phyloP scores from a whole-genome alignment of 1,140 invertebrate species.

The Diprion similis region DNA sequence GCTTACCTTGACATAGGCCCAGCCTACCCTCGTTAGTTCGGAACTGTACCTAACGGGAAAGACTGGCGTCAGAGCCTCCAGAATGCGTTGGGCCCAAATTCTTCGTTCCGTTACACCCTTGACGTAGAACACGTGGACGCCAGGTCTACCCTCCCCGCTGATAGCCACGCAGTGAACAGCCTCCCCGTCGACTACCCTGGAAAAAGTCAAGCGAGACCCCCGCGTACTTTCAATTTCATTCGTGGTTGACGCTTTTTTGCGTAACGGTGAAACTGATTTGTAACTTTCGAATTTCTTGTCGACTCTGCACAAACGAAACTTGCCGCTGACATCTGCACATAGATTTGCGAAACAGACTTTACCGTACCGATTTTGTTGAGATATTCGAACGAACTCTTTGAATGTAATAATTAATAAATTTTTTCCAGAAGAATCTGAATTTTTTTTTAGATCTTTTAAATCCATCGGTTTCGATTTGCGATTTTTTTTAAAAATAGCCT shows the following conservation, averaged over 20 bases:
- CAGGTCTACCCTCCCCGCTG: constrained; percentile 56
- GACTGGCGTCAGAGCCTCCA: constrained; percentile 67
- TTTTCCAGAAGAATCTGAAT: no score
- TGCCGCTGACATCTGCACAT: no score
- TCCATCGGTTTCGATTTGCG: no score
- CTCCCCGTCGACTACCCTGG: constrained; percentile 63
- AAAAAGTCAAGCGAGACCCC: constrained; percentile 31
- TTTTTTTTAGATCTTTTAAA: no score
- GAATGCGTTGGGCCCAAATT: constrained; percentile 73
- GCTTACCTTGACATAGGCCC: constrained; percentile 73
- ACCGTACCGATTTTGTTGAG: no score
- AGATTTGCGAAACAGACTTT: no score
- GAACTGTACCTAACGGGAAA: constrained; percentile 68
- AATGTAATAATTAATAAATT: no score
- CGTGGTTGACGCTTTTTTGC: constrained; percentile 8
- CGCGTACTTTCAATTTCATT: no score
- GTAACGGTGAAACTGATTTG: constrained; percentile 14
- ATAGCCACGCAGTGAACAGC: constrained; percentile 67
- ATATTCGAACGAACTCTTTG: no score
- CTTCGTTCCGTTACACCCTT: constrained; percentile 64
- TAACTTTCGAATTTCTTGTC: constrained; percentile 29
- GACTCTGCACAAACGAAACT: no score
- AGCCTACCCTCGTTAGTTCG: constrained; percentile 69
- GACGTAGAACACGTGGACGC: constrained; percentile 64
- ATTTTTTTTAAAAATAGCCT: no score